These are phyloP conservation scores for Caenorhabditis elegans DNA, from an alignment of 1,140 invertebrate species.

Conservation along the genomic window WBcel235 BX284603.4:8986001-8986500, in stretches of 20 bases:
- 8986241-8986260: not conserved
- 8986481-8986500: too few relatives aligned
- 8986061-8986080: too few relatives aligned
- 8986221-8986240: not conserved
- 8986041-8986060: too few relatives aligned
- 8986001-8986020: too few relatives aligned
- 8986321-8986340: not conserved
- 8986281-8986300: not conserved
- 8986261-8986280: not conserved
- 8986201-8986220: not conserved
- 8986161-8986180: constrained; percentile 31
- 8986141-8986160: constrained; percentile 37
- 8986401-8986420: too few relatives aligned
- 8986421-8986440: not conserved
- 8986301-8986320: not conserved
- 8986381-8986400: too few relatives aligned
- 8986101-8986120: not conserved
- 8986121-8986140: not conserved
- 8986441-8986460: not conserved
- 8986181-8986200: not conserved
- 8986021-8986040: too few relatives aligned
- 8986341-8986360: not conserved
- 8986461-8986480: too few relatives aligned
- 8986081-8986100: not conserved
- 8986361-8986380: too few relatives aligned